A percentile compares a stretch with the other conserved stretches of the same genome.
These are phyloP conservation scores for Syngnathus typhle DNA, from an alignment of 2,113 vertebrate species.

Conservation along the genomic window DNA sequence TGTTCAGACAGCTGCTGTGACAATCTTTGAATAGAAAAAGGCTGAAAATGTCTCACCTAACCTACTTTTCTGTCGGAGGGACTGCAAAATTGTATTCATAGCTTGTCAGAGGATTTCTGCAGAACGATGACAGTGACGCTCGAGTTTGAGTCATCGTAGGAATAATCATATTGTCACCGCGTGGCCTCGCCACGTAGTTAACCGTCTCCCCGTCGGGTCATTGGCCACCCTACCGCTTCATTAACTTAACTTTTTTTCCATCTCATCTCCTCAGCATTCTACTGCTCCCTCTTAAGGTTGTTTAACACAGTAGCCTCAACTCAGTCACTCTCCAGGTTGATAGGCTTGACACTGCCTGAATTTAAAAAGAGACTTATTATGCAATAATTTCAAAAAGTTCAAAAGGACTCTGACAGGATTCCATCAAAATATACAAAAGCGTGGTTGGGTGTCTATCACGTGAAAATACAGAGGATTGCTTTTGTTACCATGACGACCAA, in stretches of 20 bases:
- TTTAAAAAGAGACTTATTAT: neutral
- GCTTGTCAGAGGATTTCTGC: slow-evolving; percentile 51
- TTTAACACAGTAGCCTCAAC: neutral
- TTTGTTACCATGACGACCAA: no score
- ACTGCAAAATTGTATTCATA: slow-evolving; percentile 64
- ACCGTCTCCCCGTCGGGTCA: slow-evolving; percentile 6
- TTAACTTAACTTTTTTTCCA: neutral
- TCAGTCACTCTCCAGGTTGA: neutral
- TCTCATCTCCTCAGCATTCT: neutral
- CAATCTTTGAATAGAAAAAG: slow-evolving; percentile 7
- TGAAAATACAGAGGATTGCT: no score
- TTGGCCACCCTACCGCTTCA: neutral
- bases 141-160: slow-evolving; percentile 15
- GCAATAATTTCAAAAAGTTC: neutral
- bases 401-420: neutral
- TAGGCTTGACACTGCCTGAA: neutral
- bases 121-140: slow-evolving; percentile 53
- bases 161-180: neutral
- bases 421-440: neutral
- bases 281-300: neutral
- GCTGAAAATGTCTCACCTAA: slow-evolving; percentile 3
- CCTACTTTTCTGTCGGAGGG: slow-evolving; percentile 2
- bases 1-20: slow-evolving; percentile 11
- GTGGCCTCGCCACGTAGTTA: slow-evolving; percentile 6
- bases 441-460: no score